A percentile compares a stretch with the other conserved stretches of the same genome.
These are phyloP conservation scores for Diachasma alloeum DNA, from an alignment of 1,140 invertebrate genomes.

Conservation along the genomic window DNA sequence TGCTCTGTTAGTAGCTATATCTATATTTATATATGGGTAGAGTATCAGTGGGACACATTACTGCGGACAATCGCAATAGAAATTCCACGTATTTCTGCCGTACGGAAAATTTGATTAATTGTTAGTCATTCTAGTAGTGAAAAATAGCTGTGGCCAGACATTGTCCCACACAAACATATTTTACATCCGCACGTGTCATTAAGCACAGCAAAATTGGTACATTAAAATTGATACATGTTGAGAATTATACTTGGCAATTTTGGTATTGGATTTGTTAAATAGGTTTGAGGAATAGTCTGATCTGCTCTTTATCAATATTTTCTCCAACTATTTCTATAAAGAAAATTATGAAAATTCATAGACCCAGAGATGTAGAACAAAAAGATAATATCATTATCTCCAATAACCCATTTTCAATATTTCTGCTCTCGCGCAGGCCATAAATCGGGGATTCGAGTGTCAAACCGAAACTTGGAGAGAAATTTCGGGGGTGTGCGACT, in stretches of 20 bases:
- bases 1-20: neutral
- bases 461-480: neutral
- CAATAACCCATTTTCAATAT: neutral
- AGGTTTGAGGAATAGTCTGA: no score
- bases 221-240: neutral
- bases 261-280: neutral
- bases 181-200: neutral
- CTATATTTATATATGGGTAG: conserved; percentile 12
- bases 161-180: neutral
- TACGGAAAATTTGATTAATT: neutral
- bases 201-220: neutral
- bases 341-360: no score
- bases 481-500: neutral
- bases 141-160: neutral
- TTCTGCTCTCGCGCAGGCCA: neutral
- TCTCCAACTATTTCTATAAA: neutral
- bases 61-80: conserved; percentile 40
- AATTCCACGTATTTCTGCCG: conserved; percentile 27
- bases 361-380: no score
- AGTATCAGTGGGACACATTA: neutral
- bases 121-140: neutral
- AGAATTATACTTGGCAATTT: neutral
- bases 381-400: no score
- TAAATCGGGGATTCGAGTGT: conserved; percentile 8
- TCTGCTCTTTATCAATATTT: neutral